phyloP scores from a whole-genome alignment of 2,888 invertebrate genomes.

The Pristionchus maxplancki region DNA sequence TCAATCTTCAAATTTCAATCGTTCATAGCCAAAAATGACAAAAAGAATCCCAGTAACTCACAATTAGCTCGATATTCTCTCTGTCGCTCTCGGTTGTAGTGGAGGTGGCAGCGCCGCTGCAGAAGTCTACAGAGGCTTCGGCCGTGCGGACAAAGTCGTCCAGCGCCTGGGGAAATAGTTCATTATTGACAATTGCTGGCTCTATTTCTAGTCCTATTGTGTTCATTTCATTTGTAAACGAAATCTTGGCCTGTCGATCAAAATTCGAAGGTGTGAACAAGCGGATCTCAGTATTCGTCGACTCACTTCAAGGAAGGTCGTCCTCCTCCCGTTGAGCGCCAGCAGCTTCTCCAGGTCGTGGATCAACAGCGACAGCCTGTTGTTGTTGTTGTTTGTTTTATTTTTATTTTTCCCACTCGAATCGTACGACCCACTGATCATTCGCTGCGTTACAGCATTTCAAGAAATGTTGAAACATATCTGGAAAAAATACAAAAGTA shows the following conservation, averaged over 20 bases:
- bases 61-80: slow-evolving; percentile 49
- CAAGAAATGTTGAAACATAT: background rate
- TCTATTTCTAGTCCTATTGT: no score
- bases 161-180: slow-evolving; percentile 16
- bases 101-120: slow-evolving; percentile 24
- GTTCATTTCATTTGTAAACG: no score
- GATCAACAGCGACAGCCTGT: slow-evolving; percentile 70
- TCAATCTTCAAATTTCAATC: no score
- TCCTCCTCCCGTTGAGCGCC: slow-evolving; percentile 56
- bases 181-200: no score
- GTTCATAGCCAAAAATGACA: no score
- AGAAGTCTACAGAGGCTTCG: slow-evolving; percentile 48
- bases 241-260: no score
- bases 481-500: no score
- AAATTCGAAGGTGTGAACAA: no score
- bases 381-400: background rate
- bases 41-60: no score
- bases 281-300: no score
- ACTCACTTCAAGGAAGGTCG: slow-evolving; percentile 53
- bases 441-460: background rate
- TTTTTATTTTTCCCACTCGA: background rate
- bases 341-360: slow-evolving; percentile 67
- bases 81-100: slow-evolving; percentile 14
- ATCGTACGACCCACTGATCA: background rate
- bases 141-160: slow-evolving; percentile 50